A percentile compares a stretch with the other conserved stretches of the same genome.
phyloP scores from a whole-genome alignment of 2,888 invertebrate genomes.

The Metalampra italica region DNA sequence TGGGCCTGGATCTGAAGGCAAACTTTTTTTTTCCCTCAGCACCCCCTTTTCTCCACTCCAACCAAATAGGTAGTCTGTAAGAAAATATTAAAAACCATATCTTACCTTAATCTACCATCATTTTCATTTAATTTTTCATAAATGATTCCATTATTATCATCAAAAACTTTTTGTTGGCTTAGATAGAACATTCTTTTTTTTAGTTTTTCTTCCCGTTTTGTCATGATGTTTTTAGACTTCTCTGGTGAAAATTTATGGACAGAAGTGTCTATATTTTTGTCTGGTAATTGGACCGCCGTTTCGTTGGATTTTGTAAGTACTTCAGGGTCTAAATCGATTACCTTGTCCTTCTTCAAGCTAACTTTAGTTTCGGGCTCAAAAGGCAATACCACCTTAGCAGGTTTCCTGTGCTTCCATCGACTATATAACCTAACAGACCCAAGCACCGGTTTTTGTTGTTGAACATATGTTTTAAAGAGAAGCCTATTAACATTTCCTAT shows the following conservation, averaged over 20 bases:
- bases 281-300: not conserved
- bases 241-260: constrained; percentile 16
- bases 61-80: no score
- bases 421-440: constrained; percentile 46
- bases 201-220: constrained; percentile 43
- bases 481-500: constrained; percentile 24
- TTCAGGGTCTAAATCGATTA: constrained; percentile 50
- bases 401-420: constrained; percentile 75
- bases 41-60: no score
- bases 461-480: constrained; percentile 23
- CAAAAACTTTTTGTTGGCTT: constrained; percentile 67
- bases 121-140: constrained; percentile 81
- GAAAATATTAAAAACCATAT: not conserved
- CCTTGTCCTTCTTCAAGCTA: constrained; percentile 55
- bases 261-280: constrained; percentile 9
- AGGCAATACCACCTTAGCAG: constrained; percentile 71
- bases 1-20: no score
- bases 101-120: constrained; percentile 77
- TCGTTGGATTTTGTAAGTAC: constrained; percentile 28
- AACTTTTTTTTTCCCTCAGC: no score
- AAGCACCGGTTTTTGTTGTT: constrained; percentile 18
- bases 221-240: constrained; percentile 41
- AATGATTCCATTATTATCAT: constrained; percentile 74
- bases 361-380: constrained; percentile 47
- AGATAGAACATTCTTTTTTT: constrained; percentile 52